phyloP scores from a whole-genome alignment of 2,797 vertebrate genomes.

The Argya squamiceps region DNA sequence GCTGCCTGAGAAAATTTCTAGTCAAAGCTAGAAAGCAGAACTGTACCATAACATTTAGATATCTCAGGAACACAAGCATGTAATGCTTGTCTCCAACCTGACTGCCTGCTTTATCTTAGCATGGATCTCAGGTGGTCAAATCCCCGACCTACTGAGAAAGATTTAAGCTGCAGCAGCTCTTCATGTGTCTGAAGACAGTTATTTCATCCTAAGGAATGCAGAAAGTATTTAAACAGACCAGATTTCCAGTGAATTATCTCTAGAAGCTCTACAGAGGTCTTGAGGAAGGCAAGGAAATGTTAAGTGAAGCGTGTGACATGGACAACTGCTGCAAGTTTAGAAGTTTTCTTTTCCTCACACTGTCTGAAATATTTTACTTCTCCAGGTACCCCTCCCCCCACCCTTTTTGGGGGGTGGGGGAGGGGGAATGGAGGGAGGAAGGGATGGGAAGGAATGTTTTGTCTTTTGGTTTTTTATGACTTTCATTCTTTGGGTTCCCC shows the following conservation, averaged over 20 bases:
- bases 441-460: neutral
- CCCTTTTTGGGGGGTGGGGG: rapidly evolving
- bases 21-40: neutral
- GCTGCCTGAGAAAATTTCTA: neutral
- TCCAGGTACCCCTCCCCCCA: neutral
- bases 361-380: neutral
- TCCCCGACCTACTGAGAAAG: neutral
- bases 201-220: constrained; percentile 22
- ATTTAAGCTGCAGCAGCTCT: neutral
- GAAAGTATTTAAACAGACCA: constrained; percentile 30
- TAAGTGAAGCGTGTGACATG: neutral
- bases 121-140: neutral
- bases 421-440: no score
- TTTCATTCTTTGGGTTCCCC: neutral
- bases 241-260: neutral
- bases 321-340: neutral
- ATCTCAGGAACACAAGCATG: neutral
- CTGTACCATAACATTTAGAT: neutral
- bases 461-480: neutral
- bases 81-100: neutral
- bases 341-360: neutral
- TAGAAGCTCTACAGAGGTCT: neutral
- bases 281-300: neutral
- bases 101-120: neutral
- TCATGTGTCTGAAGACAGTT: neutral